Evolutionary conservation across 2,797 vertebrate genomes (phyloP).

Genomic region (Poecilia wingei): DNA sequence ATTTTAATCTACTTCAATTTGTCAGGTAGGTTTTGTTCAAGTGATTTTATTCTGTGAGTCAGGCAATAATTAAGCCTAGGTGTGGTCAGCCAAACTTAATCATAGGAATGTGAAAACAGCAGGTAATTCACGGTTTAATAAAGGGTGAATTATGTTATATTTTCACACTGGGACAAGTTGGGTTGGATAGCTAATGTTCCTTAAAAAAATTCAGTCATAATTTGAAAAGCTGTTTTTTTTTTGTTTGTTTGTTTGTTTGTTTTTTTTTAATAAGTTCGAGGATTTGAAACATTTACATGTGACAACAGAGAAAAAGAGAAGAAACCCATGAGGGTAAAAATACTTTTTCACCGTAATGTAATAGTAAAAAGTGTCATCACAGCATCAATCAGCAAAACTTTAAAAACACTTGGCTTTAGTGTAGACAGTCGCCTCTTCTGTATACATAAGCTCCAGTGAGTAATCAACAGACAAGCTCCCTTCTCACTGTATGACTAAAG

Average conservation of each 20-base stretch:
- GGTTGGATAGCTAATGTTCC: background rate
- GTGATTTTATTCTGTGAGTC: background rate
- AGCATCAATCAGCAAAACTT: background rate
- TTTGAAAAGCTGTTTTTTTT: background rate
- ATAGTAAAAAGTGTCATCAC: background rate
- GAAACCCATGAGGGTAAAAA: background rate
- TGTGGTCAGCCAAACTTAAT: background rate
- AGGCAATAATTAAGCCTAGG: background rate
- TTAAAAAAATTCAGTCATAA: background rate
- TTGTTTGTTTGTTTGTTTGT: background rate
- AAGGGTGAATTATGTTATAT: background rate
- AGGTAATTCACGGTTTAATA: background rate
- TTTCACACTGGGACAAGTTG: background rate
- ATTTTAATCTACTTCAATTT: background rate
- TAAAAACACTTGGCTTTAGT: slow-evolving; percentile 4
- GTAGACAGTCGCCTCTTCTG: background rate
- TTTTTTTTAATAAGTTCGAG: background rate
- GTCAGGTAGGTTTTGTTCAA: background rate
- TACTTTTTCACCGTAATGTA: background rate
- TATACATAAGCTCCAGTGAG: background rate
- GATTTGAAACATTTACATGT: background rate
- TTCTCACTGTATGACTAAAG: slow-evolving; percentile 27
- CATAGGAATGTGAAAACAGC: background rate
- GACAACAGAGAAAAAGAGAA: background rate
- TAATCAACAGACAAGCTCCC: slow-evolving; percentile 16